phyloP scores from a whole-genome alignment of 2,113 vertebrate species.

The Scomber colias region DNA sequence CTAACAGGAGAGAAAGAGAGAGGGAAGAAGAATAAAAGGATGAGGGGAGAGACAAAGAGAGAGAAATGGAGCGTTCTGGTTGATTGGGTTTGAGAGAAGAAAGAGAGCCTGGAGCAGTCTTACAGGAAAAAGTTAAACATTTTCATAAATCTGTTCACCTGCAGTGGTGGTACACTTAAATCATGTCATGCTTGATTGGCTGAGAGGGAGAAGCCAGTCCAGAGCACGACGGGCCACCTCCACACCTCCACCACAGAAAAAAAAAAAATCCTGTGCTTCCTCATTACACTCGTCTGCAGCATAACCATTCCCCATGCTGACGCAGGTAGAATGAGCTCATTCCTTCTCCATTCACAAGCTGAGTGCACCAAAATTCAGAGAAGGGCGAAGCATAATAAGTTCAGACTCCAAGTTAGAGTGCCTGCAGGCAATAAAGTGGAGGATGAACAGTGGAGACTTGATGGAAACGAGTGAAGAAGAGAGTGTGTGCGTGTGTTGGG shows the following conservation, averaged over 20 bases:
- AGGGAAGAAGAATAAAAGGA: background rate
- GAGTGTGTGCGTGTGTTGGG: constrained; percentile 30
- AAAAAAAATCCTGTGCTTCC: constrained; percentile 41
- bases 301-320: constrained; percentile 62
- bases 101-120: constrained; percentile 60
- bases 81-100: constrained; percentile 67
- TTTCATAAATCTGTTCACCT: constrained; percentile 68
- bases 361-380: constrained; percentile 67
- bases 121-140: constrained; percentile 64
- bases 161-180: constrained; percentile 52
- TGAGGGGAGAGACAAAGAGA: constrained; percentile 40
- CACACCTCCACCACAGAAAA: background rate
- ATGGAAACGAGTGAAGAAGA: constrained; percentile 36
- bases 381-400: constrained; percentile 71
- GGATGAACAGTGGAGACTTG: constrained; percentile 60
- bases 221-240: constrained; percentile 25
- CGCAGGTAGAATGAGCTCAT: constrained; percentile 70
- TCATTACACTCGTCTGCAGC: constrained; percentile 67
- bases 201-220: constrained; percentile 49
- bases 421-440: constrained; percentile 67
- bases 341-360: constrained; percentile 63
- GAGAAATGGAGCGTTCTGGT: constrained; percentile 49
- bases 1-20: background rate
- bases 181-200: constrained; percentile 56
- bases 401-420: constrained; percentile 71